Conservation (phyloP, 2,113 vertebrate species). For the Paradoxurus hermaphroditus region DNA sequence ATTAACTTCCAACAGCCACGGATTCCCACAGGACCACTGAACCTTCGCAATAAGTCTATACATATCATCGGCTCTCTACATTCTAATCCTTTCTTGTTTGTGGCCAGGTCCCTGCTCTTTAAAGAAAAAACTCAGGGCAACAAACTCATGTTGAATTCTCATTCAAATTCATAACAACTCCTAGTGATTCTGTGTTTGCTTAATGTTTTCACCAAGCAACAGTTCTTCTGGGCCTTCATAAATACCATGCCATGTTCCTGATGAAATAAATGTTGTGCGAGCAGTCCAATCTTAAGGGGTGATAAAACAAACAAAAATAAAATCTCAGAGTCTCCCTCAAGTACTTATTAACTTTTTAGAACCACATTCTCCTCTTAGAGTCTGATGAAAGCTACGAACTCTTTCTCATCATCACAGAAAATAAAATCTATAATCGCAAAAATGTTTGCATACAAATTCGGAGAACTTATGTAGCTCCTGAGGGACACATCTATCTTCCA, state of each 20-base stretch:
- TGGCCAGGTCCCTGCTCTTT: conserved; percentile 5
- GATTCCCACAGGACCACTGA: not conserved
- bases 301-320: conserved; percentile 51
- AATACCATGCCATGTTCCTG: conserved; percentile 7
- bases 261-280: conserved; percentile 24
- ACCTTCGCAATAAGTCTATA: not conserved
- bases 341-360: conserved; percentile 35
- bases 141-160: conserved; percentile 27
- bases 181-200: conserved; percentile 47
- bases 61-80: not conserved
- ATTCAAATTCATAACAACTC: conserved; percentile 52
- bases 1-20: conserved; percentile 36
- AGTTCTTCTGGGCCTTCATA: conserved; percentile 37
- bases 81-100: conserved; percentile 29
- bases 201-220: conserved; percentile 38
- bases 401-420: not conserved
- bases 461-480: not conserved
- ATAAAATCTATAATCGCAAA: not conserved
- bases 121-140: not conserved
- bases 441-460: not conserved
- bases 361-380: not conserved
- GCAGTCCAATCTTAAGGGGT: not conserved
- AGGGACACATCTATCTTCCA: not conserved
- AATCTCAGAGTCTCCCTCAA: conserved; percentile 33
- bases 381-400: not conserved